These are phyloP conservation scores for Scaptomyza pallida DNA, from an alignment of 1,140 invertebrate species.

Conservation along the genomic window DNA sequence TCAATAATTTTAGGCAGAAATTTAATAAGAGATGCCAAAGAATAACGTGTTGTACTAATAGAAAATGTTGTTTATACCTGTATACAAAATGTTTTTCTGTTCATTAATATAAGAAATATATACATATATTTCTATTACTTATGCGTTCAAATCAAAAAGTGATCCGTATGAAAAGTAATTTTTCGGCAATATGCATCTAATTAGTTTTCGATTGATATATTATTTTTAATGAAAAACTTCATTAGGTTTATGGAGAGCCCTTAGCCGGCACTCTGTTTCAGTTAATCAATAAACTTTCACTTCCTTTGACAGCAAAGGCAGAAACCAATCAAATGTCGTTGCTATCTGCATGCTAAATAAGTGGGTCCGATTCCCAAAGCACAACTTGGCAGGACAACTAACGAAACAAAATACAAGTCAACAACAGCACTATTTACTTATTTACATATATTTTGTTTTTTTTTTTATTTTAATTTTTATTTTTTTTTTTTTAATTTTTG, in stretches of 20 bases:
- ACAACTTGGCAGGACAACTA: conserved; percentile 11
- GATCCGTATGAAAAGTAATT: not conserved
- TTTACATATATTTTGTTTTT: conserved; percentile 12
- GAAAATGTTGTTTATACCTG: too few relatives aligned
- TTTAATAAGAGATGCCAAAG: too few relatives aligned
- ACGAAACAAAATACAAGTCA: conserved; percentile 10
- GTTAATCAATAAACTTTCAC: conserved; percentile 22
- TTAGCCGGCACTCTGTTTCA: not conserved
- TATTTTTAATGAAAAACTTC: conserved; percentile 1
- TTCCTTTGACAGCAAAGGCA: conserved; percentile 14
- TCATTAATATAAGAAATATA: too few relatives aligned
- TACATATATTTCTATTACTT: too few relatives aligned
- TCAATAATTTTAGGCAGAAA: conserved; percentile 22
- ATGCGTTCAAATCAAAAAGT: not conserved
- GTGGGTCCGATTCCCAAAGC: conserved; percentile 6
- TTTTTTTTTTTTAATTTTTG: too few relatives aligned
- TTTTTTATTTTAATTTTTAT: conserved; percentile 22
- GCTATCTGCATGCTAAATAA: conserved; percentile 39
- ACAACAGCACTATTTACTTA: not conserved
- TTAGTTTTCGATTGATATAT: not conserved
- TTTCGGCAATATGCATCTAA: not conserved
- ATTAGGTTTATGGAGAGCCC: conserved; percentile 22
- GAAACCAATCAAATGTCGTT: conserved; percentile 42
- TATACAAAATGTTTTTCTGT: too few relatives aligned
- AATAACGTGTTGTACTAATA: too few relatives aligned